Evolutionary conservation across 2,888 invertebrate genomes (phyloP).

Genomic region (Nesidiocoris tenuis): DNA sequence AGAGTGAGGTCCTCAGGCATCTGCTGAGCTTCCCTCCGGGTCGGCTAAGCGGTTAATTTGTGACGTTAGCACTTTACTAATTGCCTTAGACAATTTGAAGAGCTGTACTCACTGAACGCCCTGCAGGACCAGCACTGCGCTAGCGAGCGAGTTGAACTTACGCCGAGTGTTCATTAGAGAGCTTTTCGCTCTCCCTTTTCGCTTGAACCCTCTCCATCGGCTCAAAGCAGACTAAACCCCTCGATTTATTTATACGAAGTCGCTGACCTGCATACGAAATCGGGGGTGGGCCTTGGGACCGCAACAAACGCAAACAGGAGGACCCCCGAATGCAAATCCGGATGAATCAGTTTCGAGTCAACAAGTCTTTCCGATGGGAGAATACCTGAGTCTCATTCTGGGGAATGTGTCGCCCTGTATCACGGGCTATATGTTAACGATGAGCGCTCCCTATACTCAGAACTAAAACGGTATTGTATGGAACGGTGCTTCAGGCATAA

Average conservation of each 20-base stretch:
- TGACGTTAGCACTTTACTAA: conserved; percentile 46
- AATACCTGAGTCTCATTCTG: not conserved
- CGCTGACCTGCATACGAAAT: conserved; percentile 40
- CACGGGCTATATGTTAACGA: not conserved
- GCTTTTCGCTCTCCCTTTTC: not conserved
- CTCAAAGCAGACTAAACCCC: conserved; percentile 25
- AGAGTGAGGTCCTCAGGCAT: not conserved
- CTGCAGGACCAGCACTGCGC: not conserved
- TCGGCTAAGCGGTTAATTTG: conserved; percentile 46
- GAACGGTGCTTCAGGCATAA: too few relatives aligned
- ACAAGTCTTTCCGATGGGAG: conserved; percentile 7
- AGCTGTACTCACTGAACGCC: conserved; percentile 2
- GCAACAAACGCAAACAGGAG: conserved; percentile 30
- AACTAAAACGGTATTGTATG: too few relatives aligned
- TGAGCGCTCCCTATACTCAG: too few relatives aligned
- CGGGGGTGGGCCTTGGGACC: conserved; percentile 2
- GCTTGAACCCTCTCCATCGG: conserved; percentile 3
- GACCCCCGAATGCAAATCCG: conserved; percentile 16
- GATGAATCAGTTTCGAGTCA: conserved; percentile 18
- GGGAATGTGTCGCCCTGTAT: too few relatives aligned
- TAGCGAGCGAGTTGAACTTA: not conserved
- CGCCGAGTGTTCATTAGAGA: not conserved
- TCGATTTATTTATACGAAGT: conserved; percentile 36
- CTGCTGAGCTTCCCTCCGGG: not conserved
- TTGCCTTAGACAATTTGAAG: conserved; percentile 46